phyloP scores from a whole-genome alignment of 2,888 invertebrate species.

The Rambutsinella grinnellia region DNA sequence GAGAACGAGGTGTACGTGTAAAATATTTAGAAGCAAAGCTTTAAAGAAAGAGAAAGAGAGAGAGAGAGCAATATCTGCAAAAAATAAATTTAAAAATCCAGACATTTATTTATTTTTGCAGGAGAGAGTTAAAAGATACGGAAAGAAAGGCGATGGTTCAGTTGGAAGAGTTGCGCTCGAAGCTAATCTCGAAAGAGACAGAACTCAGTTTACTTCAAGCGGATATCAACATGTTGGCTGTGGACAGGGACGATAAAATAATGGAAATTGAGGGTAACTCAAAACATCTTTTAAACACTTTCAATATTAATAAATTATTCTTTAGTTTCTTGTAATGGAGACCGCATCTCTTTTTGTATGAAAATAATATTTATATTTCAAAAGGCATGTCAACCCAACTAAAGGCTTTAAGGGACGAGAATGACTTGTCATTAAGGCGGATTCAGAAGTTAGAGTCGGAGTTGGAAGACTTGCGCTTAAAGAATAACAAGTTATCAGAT shows the following conservation, averaged over 20 bases:
- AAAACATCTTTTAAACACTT: no score
- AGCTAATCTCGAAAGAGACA: constrained; percentile 64
- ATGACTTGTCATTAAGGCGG: constrained; percentile 75
- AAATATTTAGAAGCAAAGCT: not conserved
- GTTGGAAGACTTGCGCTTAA: constrained; percentile 73
- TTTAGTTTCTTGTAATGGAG: no score
- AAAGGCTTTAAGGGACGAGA: constrained; percentile 77
- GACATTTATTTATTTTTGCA: constrained; percentile 39
- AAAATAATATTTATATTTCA: no score
- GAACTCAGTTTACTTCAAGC: constrained; percentile 65
- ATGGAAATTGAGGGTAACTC: constrained; percentile 65
- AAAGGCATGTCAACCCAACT: constrained; percentile 77
- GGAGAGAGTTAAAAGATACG: constrained; percentile 63
- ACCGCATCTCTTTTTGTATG: no score
- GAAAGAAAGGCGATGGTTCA: constrained; percentile 64
- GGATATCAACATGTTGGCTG: constrained; percentile 64
- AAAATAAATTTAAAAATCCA: not conserved
- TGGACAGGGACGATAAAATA: constrained; percentile 65
- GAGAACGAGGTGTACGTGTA: constrained; percentile 46
- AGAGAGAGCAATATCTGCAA: not conserved
- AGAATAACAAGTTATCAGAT: constrained; percentile 74
- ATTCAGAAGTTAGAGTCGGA: constrained; percentile 76
- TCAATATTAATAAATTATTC: no score
- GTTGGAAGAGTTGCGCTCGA: constrained; percentile 64
- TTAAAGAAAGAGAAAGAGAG: not conserved